Base-by-base conservation (phyloP, 2,888 invertebrate genomes). In the Cyclophora punctaria region DNA sequence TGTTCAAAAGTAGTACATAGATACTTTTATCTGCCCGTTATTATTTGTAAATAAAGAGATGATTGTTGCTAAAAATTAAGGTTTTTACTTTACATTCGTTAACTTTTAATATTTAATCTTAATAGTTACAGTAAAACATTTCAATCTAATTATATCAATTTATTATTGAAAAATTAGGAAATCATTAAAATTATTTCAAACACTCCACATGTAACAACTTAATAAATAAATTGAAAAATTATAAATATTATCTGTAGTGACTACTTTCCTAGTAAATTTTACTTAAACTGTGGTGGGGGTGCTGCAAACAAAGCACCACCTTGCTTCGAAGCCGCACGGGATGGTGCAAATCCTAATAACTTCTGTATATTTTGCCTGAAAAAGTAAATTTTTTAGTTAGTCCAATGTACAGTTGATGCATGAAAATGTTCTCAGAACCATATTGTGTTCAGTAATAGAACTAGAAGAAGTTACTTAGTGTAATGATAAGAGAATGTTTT, bases 241-340 rank as follows among this genome's bases (percentile, higher is more conserved):
- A 37, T 43, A 35, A 20, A 20, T 20, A 20, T 20, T 20, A 20
- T 20, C 20, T 20, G 20, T 20, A 20, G 20, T 20, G 20, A 20
- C 20, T 20, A 20, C 20, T 20, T 20, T n/a, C n/a, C n/a, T 20
- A 37, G 2, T 37, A 44, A 46, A 41, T 55, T 58, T 90, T 90
- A 96, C 85, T 95, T 96, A 71, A 96, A 95, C 75, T 95, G 95
- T 50, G 94, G 93, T 3, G 95, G 93, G 46, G 95, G 91, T 35
- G 95, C 92, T 34, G 94, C 95, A 86, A 97, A 97, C 49, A 97
- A 87, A 55, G 94, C 93, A 47, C 95, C 95, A 50, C 96, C 94
- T 83, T 99, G 99, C 82, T 98, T 98, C 57, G 95, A 97, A 47
- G 98, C 98, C 35, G 98, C 97, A 70, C 99, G 90, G 2, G 98